Percentiles rank a stretch among this genome's conserved stretches.
Conservation (phyloP, 2,113 vertebrate species). For the Grammomys dolichurus region DNA sequence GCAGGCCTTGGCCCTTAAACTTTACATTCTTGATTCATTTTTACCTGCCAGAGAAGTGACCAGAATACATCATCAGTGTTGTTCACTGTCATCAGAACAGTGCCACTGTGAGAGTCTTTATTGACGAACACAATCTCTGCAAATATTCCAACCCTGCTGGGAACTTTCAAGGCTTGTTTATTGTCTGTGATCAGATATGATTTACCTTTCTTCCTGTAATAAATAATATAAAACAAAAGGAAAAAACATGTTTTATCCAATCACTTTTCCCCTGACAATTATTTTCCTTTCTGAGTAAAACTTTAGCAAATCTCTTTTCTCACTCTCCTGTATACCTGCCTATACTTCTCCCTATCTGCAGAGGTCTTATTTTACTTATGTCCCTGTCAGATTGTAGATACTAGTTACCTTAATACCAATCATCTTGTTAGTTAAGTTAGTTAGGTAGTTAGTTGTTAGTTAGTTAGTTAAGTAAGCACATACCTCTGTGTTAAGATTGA, state of each 20-base stretch:
- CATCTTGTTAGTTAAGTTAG: neutral
- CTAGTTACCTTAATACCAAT: neutral
- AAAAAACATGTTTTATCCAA: constrained; percentile 41
- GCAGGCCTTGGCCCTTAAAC: neutral
- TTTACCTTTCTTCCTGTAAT: constrained; percentile 25
- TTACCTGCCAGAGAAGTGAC: neutral
- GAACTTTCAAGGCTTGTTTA: neutral
- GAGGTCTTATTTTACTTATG: neutral
- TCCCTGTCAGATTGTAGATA: neutral
- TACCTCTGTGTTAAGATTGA: neutral
- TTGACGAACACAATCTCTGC: neutral
- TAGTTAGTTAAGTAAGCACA: neutral
- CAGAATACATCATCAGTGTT: neutral
- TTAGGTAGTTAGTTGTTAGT: too few species aligned
- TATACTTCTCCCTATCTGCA: neutral
- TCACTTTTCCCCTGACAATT: constrained; percentile 19
- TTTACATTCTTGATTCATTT: neutral
- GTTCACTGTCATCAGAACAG: neutral
- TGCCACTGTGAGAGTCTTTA: neutral
- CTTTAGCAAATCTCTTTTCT: neutral
- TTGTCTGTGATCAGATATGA: neutral
- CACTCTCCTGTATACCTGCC: neutral
- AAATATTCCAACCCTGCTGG: neutral
- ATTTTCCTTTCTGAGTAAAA: constrained; percentile 9
- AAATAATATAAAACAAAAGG: constrained; percentile 11